These are phyloP conservation scores for Temnothorax ravouxi DNA, from an alignment of 2,888 invertebrate species.

Conservation along the genomic window DNA sequence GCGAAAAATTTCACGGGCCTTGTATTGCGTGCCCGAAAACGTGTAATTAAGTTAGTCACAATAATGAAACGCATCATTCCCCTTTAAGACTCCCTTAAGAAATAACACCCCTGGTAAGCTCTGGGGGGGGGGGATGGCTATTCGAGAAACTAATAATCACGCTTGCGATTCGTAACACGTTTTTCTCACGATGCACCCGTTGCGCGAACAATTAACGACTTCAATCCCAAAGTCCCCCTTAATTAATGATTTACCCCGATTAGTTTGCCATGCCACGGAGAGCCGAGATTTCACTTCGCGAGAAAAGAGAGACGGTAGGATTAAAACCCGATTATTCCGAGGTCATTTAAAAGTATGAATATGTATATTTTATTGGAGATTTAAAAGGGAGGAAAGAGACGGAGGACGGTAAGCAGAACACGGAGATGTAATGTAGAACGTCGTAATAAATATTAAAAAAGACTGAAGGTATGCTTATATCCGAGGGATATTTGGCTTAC, in stretches of 20 bases:
- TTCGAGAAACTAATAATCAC: slow-evolving; percentile 69
- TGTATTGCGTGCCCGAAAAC: slow-evolving; percentile 53
- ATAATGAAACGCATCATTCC: slow-evolving; percentile 77
- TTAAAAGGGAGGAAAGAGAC: not conserved
- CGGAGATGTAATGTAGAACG: slow-evolving; percentile 13
- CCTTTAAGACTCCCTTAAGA: slow-evolving; percentile 63
- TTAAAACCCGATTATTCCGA: slow-evolving; percentile 27
- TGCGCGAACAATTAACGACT: slow-evolving; percentile 70
- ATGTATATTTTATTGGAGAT: slow-evolving; percentile 23
- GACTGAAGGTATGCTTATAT: not conserved
- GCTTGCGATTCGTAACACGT: slow-evolving; percentile 76
- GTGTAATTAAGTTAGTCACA: slow-evolving; percentile 73
- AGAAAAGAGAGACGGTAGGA: slow-evolving; percentile 4
- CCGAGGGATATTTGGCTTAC: not conserved
- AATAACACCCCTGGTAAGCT: slow-evolving; percentile 66
- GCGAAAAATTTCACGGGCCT: slow-evolving; percentile 3
- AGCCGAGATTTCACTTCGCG: slow-evolving; percentile 2
- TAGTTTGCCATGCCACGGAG: slow-evolving; percentile 32
- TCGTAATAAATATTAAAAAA: slow-evolving; percentile 3
- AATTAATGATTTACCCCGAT: slow-evolving; percentile 50
- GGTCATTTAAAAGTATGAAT: slow-evolving; percentile 14
- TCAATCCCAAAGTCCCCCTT: slow-evolving; percentile 27
- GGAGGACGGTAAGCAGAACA: not conserved
- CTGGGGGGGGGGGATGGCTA: slow-evolving; percentile 57
- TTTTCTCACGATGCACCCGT: slow-evolving; percentile 80